Percentiles rank a stretch among this genome's conserved stretches.
Evolutionary conservation across 2,113 vertebrate species (phyloP).

Genomic region (Melanostigma gelatinosum): DNA sequence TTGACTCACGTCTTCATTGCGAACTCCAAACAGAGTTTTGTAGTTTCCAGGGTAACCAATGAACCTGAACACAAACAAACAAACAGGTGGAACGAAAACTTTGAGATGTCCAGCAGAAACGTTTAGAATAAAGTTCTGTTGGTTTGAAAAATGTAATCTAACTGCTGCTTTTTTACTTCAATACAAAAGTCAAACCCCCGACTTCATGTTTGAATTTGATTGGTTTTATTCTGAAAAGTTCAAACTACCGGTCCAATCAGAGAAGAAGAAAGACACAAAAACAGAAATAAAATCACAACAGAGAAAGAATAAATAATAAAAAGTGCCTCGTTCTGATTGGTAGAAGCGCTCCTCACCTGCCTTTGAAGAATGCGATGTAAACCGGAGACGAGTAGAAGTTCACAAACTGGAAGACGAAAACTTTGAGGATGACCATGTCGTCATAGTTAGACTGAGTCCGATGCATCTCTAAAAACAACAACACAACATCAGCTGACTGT

Average conservation of each 20-base stretch:
- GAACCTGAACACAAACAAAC: constrained; percentile 74
- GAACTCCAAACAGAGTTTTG: constrained; percentile 82
- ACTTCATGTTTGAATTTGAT: too few species aligned
- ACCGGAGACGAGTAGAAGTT: constrained; percentile 88
- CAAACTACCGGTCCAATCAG: too few species aligned
- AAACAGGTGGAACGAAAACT: not conserved
- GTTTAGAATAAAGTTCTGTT: not conserved
- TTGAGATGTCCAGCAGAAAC: not conserved
- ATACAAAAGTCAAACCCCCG: too few species aligned
- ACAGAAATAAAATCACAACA: too few species aligned
- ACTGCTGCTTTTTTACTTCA: too few species aligned
- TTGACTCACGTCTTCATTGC: constrained; percentile 85
- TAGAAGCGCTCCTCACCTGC: constrained; percentile 72
- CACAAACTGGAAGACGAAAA: constrained; percentile 89
- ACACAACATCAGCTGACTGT: not conserved
- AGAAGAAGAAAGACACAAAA: too few species aligned
- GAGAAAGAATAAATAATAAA: too few species aligned
- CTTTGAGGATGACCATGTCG: constrained; percentile 87
- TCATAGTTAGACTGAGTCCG: constrained; percentile 86
- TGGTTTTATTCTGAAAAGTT: too few species aligned
- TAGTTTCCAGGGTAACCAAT: constrained; percentile 85
- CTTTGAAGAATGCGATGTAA: constrained; percentile 89
- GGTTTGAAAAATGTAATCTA: too few species aligned
- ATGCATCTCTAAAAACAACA: constrained; percentile 83
- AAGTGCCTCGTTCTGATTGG: not conserved